Percentiles rank a stretch among this genome's conserved stretches.
Evolutionary conservation across 2,888 invertebrate species (phyloP).

Genomic region (Opisthograptis luteolata): DNA sequence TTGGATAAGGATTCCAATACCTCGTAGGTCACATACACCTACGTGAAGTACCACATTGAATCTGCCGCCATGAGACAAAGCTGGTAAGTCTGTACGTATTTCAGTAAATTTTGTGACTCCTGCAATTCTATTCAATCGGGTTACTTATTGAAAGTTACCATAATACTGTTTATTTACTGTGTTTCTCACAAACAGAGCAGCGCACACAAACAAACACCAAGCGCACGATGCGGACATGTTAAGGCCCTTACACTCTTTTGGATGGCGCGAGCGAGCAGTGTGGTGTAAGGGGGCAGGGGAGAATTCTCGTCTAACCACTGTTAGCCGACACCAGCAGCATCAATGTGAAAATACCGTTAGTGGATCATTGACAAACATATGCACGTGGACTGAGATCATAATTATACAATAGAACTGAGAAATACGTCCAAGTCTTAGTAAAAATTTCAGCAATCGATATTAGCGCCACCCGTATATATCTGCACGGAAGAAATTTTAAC

Average conservation of each 20-base stretch:
- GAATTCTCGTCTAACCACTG: constrained; percentile 92
- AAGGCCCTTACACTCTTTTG: constrained; percentile 87
- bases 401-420: not conserved
- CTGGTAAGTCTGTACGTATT: no score
- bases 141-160: not conserved
- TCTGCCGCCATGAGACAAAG: no score
- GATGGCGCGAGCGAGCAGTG: constrained; percentile 88
- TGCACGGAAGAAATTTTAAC: no score
- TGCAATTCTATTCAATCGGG: not conserved
- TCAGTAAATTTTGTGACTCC: no score
- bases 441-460: no score
- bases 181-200: constrained; percentile 38
- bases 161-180: constrained; percentile 5
- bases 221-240: constrained; percentile 59
- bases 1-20: no score
- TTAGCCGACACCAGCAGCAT: constrained; percentile 69
- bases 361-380: constrained; percentile 44
- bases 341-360: constrained; percentile 68
- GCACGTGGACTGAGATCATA: constrained; percentile 11
- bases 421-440: not conserved
- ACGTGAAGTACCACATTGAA: no score
- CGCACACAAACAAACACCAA: constrained; percentile 44
- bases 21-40: no score
- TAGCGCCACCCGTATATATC: no score
- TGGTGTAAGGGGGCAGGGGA: constrained; percentile 87